Percentiles rank a stretch among this genome's conserved stretches.
These are phyloP conservation scores for Luperina nickerlii DNA, from an alignment of 2,888 invertebrate genomes.

Conservation along the genomic window DNA sequence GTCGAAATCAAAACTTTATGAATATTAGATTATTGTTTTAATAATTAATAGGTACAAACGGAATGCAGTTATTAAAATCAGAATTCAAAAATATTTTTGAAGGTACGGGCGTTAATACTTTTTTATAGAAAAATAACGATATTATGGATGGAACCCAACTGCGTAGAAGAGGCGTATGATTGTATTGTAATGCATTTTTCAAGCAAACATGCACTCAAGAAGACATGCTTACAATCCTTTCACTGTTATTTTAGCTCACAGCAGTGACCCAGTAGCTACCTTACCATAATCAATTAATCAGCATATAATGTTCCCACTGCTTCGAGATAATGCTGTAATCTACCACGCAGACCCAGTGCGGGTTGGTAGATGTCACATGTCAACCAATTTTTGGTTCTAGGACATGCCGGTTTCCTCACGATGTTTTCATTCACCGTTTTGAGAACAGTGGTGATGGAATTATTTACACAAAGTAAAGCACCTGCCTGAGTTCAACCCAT, in stretches of 20 bases:
- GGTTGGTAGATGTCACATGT: not conserved
- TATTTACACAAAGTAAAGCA: not conserved
- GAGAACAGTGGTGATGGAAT: not conserved
- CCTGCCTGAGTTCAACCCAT: not conserved
- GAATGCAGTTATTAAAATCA: conserved; percentile 52
- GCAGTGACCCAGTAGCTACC: not conserved
- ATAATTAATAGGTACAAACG: conserved; percentile 38
- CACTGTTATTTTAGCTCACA: not conserved
- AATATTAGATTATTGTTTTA: conserved; percentile 29
- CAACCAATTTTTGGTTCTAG: not conserved
- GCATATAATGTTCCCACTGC: not conserved
- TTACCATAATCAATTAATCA: not conserved
- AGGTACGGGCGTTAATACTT: conserved; percentile 44
- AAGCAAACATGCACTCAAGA: too few species aligned
- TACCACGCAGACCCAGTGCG: not conserved
- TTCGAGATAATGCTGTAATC: not conserved
- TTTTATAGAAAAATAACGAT: conserved; percentile 50
- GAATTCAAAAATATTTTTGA: conserved; percentile 35
- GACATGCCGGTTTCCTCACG: not conserved
- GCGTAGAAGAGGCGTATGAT: conserved; percentile 1
- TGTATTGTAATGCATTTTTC: not conserved
- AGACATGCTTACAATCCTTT: not conserved
- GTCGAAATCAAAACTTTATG: conserved; percentile 46
- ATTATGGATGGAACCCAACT: conserved; percentile 36
- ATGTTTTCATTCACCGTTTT: not conserved